These are phyloP conservation scores for Saccostrea glomerata DNA, from an alignment of 1,140 invertebrate species.

Conservation along the genomic window DNA sequence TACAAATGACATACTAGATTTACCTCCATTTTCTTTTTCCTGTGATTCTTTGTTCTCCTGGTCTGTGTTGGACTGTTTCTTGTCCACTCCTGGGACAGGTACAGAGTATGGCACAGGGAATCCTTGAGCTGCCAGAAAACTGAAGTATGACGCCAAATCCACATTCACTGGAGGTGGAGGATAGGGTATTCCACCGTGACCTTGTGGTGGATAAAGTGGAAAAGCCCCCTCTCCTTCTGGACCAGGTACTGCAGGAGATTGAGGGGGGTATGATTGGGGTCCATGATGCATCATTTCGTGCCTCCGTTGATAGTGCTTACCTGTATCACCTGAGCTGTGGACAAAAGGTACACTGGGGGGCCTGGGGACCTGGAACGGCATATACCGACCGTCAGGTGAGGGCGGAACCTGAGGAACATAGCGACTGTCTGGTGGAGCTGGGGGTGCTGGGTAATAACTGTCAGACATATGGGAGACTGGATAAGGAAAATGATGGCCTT, in stretches of 20 bases:
- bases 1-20: not conserved
- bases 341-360: not conserved
- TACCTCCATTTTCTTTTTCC: slow-evolving; percentile 28
- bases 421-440: not conserved
- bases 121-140: slow-evolving; percentile 49
- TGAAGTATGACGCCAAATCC: slow-evolving; percentile 54
- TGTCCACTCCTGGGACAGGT: not conserved
- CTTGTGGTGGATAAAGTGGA: slow-evolving; percentile 46
- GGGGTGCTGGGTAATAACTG: not conserved
- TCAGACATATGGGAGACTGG: not conserved
- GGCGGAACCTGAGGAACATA: not conserved
- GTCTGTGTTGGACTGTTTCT: not conserved
- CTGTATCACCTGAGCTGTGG: not conserved
- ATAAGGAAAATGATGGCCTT: not conserved
- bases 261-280: not conserved
- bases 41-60: not conserved
- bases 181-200: slow-evolving; percentile 55
- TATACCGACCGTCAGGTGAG: not conserved
- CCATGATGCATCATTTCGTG: not conserved
- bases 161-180: slow-evolving; percentile 55
- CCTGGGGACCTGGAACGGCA: slow-evolving; percentile 19
- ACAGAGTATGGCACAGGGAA: slow-evolving; percentile 55
- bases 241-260: not conserved
- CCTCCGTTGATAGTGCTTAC: slow-evolving; percentile 4
- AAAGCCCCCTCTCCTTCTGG: slow-evolving; percentile 28